Evolutionary conservation across 92 coral and sea anemone species (phyloP).

Genomic region (Porites evermanni): DNA sequence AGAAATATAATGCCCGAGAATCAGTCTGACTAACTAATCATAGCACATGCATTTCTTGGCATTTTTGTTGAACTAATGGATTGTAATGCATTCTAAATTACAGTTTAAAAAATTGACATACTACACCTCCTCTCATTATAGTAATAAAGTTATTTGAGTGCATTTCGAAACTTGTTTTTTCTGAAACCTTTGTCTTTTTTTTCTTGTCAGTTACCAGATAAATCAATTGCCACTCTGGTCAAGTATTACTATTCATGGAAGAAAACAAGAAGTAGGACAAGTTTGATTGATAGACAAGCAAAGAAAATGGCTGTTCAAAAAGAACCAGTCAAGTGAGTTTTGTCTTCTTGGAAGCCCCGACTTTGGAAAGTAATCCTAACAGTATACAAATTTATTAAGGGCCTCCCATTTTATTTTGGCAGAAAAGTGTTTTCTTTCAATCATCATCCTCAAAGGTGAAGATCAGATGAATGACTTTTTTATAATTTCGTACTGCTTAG

Average conservation of each 20-base stretch:
- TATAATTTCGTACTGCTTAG: background rate
- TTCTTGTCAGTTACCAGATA: conserved; percentile 85
- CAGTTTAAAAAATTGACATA: no score
- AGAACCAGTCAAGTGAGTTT: conserved; percentile 75
- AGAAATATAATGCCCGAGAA: no score
- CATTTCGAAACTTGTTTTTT: no score
- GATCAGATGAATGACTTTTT: background rate
- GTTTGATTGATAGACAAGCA: conserved; percentile 98
- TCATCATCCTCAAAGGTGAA: background rate
- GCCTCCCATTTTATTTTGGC: no score
- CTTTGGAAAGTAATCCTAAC: background rate
- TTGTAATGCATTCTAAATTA: no score
- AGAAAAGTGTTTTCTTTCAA: background rate
- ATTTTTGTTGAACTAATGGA: no score
- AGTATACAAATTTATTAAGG: no score
- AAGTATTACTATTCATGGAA: conserved; percentile 99
- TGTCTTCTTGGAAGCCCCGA: background rate
- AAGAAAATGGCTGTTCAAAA: conserved; percentile 83
- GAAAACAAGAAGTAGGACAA: conserved; percentile 97
- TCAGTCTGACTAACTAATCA: no score
- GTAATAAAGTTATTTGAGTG: no score
- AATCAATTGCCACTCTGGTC: conserved; percentile 90
- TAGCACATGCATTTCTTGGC: no score
- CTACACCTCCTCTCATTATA: no score
- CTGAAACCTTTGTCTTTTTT: background rate